These are phyloP conservation scores for Brachylomia viminalis DNA, from an alignment of 2,888 invertebrate species.

Conservation along the genomic window DNA sequence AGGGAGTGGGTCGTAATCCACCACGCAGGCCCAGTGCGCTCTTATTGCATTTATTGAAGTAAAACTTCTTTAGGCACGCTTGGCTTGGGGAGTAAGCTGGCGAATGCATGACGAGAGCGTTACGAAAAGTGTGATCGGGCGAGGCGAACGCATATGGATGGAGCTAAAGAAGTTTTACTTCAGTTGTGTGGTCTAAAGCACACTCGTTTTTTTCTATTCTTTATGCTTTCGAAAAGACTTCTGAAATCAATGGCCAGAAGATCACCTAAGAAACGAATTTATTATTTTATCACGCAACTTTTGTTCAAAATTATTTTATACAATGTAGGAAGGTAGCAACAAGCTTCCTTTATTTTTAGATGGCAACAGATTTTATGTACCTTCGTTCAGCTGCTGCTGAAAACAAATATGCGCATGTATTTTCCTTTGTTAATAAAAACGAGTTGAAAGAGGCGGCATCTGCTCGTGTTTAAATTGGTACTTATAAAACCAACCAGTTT, in stretches of 20 bases:
- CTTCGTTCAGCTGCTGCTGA: conserved; percentile 10
- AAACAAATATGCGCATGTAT: conserved; percentile 23
- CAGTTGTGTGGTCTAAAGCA: too few relatives aligned
- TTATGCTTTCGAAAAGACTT: not conserved
- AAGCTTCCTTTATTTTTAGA: not conserved
- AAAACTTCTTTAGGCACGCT: too few relatives aligned
- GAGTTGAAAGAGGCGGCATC: not conserved
- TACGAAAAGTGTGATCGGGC: too few relatives aligned
- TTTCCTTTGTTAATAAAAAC: not conserved
- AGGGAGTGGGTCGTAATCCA: too few relatives aligned
- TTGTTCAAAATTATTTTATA: not conserved
- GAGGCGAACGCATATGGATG: too few relatives aligned
- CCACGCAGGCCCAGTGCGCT: too few relatives aligned
- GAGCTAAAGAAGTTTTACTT: too few relatives aligned
- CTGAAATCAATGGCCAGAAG: not conserved
- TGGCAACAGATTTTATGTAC: not conserved
- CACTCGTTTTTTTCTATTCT: too few relatives aligned
- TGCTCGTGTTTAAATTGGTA: not conserved
- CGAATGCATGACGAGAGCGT: too few relatives aligned
- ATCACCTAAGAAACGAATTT: not conserved
- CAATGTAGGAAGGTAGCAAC: not conserved
- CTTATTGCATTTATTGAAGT: not conserved
- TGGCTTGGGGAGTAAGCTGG: too few relatives aligned
- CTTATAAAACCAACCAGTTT: not conserved
- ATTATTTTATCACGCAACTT: not conserved